Base-by-base conservation (phyloP, 1,140 invertebrate genomes). In the Neelides sp. region DNA sequence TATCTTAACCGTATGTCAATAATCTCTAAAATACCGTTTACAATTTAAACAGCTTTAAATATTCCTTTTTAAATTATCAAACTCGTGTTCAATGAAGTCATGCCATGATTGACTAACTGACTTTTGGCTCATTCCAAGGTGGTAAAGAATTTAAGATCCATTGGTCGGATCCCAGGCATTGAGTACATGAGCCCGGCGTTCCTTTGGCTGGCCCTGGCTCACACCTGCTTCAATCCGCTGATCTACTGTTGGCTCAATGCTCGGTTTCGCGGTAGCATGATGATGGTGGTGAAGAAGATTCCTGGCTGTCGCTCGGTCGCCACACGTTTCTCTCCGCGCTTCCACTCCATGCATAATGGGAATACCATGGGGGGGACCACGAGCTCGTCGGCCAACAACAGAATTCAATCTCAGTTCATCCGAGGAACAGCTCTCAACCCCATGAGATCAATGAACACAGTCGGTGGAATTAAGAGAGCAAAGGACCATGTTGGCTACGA, bases 201-300 rank as follows among this genome's bases (percentile, higher is more conserved):
- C 37, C 68, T 73, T 53, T 72, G 70, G 69, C 51, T 74, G 19
- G 72, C 73, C 37, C 73, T 75, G 71, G 68, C 67, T 15, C 71
- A 74, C 61, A 65, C 70, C 34, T 71, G 69, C 57, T 75, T 34
- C n/a, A 34, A 34, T 34, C 88, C 88, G 1, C 76, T 92, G 47
- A 90, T 93, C 59, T 91, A 91, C 66, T 86, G 84, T 66, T 88
- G 85, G 73, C 87, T 91, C 83, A 90, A 90, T 66, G 75, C 78
- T 1, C 72, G 78, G 27, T 90, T 86, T 64, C 71, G 83, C 4
- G 66, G 71, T 20, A 76, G 78, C 4, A 79, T 82, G 57, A 27
- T 17, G 3, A 24, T 37, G 15, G 50, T 41, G 3, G 12, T 53
- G 2, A n/a, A n/a, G 22, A 48, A 45, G 8, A 24, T 56, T 1